Evolutionary conservation across 2,113 vertebrate species (phyloP).

Genomic region (Orthochromis malagaraziensis): DNA sequence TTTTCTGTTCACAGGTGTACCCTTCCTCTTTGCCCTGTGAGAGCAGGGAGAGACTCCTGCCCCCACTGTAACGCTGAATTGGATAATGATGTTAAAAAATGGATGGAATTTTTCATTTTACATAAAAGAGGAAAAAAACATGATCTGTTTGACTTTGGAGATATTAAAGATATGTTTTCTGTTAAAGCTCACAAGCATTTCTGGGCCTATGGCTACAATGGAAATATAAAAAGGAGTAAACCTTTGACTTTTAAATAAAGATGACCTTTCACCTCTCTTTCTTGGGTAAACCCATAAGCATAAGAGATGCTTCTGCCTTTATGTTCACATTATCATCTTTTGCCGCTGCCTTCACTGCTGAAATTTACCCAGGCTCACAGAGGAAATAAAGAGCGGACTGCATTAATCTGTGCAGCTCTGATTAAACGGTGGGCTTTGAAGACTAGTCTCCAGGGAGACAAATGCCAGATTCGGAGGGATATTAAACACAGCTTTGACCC

Average conservation of each 20-base stretch:
- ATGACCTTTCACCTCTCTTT: background rate
- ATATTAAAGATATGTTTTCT: background rate
- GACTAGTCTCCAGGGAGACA: constrained; percentile 47
- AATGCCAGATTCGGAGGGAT: constrained; percentile 33
- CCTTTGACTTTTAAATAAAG: background rate
- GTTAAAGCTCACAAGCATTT: background rate
- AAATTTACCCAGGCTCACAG: constrained; percentile 54
- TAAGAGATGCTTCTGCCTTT: background rate
- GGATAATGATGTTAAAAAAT: background rate
- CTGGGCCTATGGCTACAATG: background rate
- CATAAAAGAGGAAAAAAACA: background rate
- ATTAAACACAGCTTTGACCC: constrained; percentile 31
- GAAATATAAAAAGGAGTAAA: background rate
- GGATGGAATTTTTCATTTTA: background rate
- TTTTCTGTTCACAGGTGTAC: background rate
- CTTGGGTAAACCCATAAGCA: background rate
- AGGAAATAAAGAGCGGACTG: constrained; percentile 63
- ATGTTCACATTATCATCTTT: background rate
- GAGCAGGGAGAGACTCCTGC: background rate
- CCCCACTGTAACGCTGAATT: background rate
- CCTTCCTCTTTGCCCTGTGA: background rate
- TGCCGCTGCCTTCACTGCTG: constrained; percentile 16
- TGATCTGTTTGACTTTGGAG: background rate
- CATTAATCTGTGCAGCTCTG: constrained; percentile 34
- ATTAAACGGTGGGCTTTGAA: constrained; percentile 53